phyloP scores from a whole-genome alignment of 2,888 invertebrate genomes.

The Cheilosia vernalis region DNA sequence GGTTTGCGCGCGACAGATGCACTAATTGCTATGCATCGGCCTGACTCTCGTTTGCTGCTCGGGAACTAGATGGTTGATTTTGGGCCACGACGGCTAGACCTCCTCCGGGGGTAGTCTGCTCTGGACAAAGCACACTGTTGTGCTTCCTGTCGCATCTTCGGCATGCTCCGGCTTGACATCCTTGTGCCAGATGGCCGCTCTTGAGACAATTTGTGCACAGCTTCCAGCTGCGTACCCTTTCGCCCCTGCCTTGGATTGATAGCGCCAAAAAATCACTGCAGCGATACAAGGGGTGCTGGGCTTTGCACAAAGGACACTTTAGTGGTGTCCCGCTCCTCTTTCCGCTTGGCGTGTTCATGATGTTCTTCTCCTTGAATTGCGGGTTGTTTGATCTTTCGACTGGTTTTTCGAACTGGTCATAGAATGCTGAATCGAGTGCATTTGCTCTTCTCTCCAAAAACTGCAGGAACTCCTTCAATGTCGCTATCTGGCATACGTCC shows the following conservation, averaged over 20 bases:
- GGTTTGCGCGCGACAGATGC: no score
- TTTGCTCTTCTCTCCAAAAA: slow-evolving; percentile 12
- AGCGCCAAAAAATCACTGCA: neutral
- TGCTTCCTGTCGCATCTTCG: slow-evolving; percentile 13
- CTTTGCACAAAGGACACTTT: slow-evolving; percentile 9
- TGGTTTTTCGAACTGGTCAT: neutral
- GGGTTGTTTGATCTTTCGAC: neutral
- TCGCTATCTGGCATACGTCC: slow-evolving; percentile 12
- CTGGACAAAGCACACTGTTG: slow-evolving; percentile 20
- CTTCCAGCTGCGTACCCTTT: slow-evolving; percentile 3
- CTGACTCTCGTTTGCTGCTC: neutral
- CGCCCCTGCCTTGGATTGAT: neutral
- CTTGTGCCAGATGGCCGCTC: neutral
- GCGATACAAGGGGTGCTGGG: neutral
- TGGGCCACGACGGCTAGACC: neutral
- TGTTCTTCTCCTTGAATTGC: neutral
- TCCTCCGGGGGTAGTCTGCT: neutral
- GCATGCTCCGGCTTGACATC: neutral
- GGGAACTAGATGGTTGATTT: neutral
- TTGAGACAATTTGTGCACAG: slow-evolving; percentile 9
- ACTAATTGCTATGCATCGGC: neutral
- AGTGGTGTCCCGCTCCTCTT: neutral
- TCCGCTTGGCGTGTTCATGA: neutral
- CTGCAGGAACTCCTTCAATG: slow-evolving; percentile 8
- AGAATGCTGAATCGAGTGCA: slow-evolving; percentile 23